These are phyloP conservation scores for Amphipyra tragopoginis DNA, from an alignment of 2,888 invertebrate species.

Conservation along the genomic window DNA sequence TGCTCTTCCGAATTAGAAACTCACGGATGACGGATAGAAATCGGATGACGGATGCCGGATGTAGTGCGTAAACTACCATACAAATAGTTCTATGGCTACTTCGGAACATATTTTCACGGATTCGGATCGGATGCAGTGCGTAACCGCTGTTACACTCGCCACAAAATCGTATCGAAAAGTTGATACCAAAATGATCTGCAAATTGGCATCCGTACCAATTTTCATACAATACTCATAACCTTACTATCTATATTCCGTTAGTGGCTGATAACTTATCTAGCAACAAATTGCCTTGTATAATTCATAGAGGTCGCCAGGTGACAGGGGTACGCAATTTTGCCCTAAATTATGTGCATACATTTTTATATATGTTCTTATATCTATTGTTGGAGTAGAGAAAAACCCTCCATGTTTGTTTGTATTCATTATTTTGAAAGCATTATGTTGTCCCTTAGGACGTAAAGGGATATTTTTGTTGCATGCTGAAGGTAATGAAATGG, in stretches of 20 bases:
- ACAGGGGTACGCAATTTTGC: slow-evolving; percentile 74
- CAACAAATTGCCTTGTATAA: slow-evolving; percentile 81
- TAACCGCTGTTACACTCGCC: too few relatives aligned
- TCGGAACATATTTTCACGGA: too few relatives aligned
- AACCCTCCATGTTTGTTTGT: slow-evolving; percentile 58
- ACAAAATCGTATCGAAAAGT: too few relatives aligned
- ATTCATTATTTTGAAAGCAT: slow-evolving; percentile 78
- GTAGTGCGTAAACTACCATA: too few relatives aligned
- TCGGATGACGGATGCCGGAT: too few relatives aligned
- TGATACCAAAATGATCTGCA: slow-evolving; percentile 13
- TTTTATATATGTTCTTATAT: slow-evolving; percentile 56
- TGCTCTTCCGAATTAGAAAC: too few relatives aligned
- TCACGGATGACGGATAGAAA: too few relatives aligned
- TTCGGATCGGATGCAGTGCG: too few relatives aligned
- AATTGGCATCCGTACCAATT: slow-evolving; percentile 35
- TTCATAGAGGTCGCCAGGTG: slow-evolving; percentile 80
- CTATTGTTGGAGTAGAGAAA: slow-evolving; percentile 61
- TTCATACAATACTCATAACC: slow-evolving; percentile 31
- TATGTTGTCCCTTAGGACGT: slow-evolving; percentile 60
- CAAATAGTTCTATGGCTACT: too few relatives aligned
- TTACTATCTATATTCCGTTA: slow-evolving; percentile 62
- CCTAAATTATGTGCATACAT: slow-evolving; percentile 78
- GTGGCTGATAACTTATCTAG: slow-evolving; percentile 75
- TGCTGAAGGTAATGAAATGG: slow-evolving; percentile 49
- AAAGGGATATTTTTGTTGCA: slow-evolving; percentile 50